Evolutionary conservation across 2,888 invertebrate species (phyloP).

Genomic region (Drosophila anomalipes): DNA sequence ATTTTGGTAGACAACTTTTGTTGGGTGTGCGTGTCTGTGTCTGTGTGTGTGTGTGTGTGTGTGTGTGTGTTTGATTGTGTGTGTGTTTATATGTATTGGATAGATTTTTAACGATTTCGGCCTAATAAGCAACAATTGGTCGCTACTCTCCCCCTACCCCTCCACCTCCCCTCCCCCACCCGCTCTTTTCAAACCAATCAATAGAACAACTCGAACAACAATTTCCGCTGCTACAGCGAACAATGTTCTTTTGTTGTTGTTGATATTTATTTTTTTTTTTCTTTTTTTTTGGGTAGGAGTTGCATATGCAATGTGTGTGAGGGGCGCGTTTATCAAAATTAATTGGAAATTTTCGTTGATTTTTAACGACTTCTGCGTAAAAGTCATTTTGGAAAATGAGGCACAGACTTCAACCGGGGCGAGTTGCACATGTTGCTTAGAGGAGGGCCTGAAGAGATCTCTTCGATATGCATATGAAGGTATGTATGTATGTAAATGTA

Average conservation of each 20-base stretch:
- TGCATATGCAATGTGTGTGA: slow-evolving; percentile 27
- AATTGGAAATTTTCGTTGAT: slow-evolving; percentile 76
- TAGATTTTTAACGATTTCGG: slow-evolving; percentile 71
- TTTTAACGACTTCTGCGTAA: slow-evolving; percentile 79
- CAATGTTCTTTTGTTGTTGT: slow-evolving; percentile 30
- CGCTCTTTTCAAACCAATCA: slow-evolving; percentile 39
- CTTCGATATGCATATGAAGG: slow-evolving; percentile 19
- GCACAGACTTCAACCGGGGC: slow-evolving; percentile 58
- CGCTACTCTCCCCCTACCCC: neutral
- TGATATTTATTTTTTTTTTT: slow-evolving; percentile 14
- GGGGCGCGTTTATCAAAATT: slow-evolving; percentile 77
- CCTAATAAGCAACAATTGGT: slow-evolving; percentile 74
- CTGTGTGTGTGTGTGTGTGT: slow-evolving; percentile 14
- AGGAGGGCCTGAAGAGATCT: slow-evolving; percentile 53
- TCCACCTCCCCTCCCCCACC: neutral
- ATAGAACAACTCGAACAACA: slow-evolving; percentile 55
- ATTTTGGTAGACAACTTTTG: slow-evolving; percentile 51
- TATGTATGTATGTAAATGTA: slow-evolving; percentile 1
- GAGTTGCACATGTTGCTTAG: slow-evolving; percentile 64
- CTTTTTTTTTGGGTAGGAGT: slow-evolving; percentile 33
- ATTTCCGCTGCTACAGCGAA: slow-evolving; percentile 58
- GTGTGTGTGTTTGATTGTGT: slow-evolving; percentile 3
- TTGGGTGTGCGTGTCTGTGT: slow-evolving; percentile 4
- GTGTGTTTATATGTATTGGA: slow-evolving; percentile 25
- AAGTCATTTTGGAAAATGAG: slow-evolving; percentile 70